phyloP scores from a whole-genome alignment of 2,888 invertebrate genomes.

The Drosophila fulvimacula region DNA sequence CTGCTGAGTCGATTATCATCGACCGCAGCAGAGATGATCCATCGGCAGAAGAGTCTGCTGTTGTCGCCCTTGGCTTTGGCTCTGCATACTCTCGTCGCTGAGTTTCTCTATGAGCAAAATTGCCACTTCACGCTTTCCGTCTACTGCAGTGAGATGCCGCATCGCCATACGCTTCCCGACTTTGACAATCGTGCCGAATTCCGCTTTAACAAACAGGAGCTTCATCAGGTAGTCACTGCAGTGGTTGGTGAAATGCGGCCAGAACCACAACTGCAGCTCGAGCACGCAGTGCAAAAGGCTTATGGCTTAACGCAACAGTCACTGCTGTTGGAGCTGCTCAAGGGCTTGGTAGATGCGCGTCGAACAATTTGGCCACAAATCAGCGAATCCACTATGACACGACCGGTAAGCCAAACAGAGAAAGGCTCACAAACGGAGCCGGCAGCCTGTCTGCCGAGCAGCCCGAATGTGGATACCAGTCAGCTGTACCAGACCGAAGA shows the following conservation, averaged over 20 bases:
- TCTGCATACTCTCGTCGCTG: conserved; percentile 83
- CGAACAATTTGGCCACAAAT: neutral
- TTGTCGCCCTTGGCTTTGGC: conserved; percentile 78
- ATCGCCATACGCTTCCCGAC: conserved; percentile 81
- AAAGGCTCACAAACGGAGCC: conserved; percentile 40
- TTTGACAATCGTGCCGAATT: conserved; percentile 77
- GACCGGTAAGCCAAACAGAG: neutral
- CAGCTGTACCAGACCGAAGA: conserved; percentile 36
- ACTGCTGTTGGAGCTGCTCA: conserved; percentile 38
- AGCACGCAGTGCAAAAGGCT: conserved; percentile 10
- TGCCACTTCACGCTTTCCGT: conserved; percentile 84
- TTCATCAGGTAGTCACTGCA: conserved; percentile 73
- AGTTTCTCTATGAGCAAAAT: conserved; percentile 83
- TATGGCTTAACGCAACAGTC: conserved; percentile 44
- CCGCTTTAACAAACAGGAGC: conserved; percentile 79
- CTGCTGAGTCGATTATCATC: conserved; percentile 40
- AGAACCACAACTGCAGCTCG: neutral
- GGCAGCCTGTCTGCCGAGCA: conserved; percentile 19
- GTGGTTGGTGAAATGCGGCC: conserved; percentile 39
- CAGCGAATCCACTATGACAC: conserved; percentile 1
- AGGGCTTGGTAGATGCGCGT: conserved; percentile 28
- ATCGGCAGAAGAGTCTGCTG: conserved; percentile 37
- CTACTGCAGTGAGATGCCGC: conserved; percentile 83
- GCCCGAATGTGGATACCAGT: conserved; percentile 36
- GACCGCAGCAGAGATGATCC: conserved; percentile 16